Percentiles rank a stretch among this genome's conserved stretches.
Evolutionary conservation across 2,113 vertebrate species (phyloP).

Genomic region (Rhineura floridana): DNA sequence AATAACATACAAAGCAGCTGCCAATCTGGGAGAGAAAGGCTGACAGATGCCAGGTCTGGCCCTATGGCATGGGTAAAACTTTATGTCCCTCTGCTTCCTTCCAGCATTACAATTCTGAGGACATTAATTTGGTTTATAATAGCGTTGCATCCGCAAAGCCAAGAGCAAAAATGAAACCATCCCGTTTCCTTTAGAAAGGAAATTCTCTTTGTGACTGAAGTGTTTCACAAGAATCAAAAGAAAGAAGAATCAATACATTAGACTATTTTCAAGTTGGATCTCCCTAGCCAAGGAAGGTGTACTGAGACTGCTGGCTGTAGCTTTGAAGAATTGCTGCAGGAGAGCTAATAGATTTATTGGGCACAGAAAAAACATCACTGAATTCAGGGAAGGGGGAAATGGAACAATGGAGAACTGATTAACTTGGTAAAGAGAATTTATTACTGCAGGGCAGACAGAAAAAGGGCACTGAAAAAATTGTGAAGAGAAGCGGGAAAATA

Average conservation of each 20-base stretch:
- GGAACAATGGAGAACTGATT: conserved; percentile 16
- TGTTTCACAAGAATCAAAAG: conserved; percentile 8
- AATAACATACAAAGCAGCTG: background rate
- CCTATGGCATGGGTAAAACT: background rate
- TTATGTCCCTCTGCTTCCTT: conserved; percentile 9
- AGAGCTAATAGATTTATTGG: conserved; percentile 26
- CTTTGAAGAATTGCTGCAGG: conserved; percentile 20
- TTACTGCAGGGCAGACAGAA: background rate
- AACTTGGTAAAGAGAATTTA: conserved; percentile 9
- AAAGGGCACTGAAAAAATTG: background rate
- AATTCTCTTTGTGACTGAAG: background rate
- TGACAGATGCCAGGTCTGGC: background rate
- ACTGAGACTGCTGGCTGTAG: background rate
- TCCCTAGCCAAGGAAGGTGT: conserved; percentile 3
- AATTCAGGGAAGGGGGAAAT: conserved; percentile 2
- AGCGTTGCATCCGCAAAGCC: background rate
- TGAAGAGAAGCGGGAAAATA: background rate
- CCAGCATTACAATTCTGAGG: background rate
- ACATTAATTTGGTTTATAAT: conserved; percentile 10
- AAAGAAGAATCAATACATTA: conserved; percentile 6
- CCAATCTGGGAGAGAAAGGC: background rate
- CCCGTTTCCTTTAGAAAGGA: background rate
- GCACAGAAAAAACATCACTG: background rate
- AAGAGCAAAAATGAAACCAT: background rate
- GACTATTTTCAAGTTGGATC: conserved; percentile 1